Evolutionary conservation across 2,888 invertebrate species (phyloP).

Genomic region (Tortrix viridana): DNA sequence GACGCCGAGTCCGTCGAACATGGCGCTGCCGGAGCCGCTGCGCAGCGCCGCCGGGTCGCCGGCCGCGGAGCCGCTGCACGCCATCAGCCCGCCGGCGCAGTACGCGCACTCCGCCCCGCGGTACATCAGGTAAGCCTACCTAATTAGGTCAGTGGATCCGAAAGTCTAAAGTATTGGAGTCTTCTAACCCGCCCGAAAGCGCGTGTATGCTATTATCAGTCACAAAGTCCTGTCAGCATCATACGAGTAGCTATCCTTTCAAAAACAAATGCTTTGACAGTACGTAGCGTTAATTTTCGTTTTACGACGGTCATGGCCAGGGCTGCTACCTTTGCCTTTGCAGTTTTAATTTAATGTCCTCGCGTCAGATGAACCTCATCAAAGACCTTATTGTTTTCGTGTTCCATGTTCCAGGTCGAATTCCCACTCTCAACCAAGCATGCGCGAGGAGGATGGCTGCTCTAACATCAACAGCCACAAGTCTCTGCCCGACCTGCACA

Average conservation of each 20-base stretch:
- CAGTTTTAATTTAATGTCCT: too few relatives aligned
- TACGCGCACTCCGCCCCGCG: slow-evolving; percentile 85
- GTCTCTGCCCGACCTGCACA: slow-evolving; percentile 91
- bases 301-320: too few relatives aligned
- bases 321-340: too few relatives aligned
- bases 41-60: slow-evolving; percentile 57
- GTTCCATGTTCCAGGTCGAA: slow-evolving; percentile 75
- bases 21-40: slow-evolving; percentile 64
- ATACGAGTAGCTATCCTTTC: too few relatives aligned
- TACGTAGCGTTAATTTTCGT: too few relatives aligned
- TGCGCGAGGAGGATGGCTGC: slow-evolving; percentile 80
- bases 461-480: slow-evolving; percentile 90
- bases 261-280: too few relatives aligned
- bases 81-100: slow-evolving; percentile 89
- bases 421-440: slow-evolving; percentile 86
- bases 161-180: too few relatives aligned
- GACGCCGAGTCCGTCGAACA: slow-evolving; percentile 70
- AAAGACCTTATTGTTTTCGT: slow-evolving; percentile 30
- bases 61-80: slow-evolving; percentile 75
- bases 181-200: too few relatives aligned
- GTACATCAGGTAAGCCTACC: slow-evolving; percentile 63
- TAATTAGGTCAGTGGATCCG: slow-evolving; percentile 39
- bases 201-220: too few relatives aligned
- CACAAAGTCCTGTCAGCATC: too few relatives aligned
- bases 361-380: too few relatives aligned